Evolutionary conservation across 1,140 invertebrate genomes (phyloP), one percentile per base, ranked within the genome.

Genomic region (Whitmania pigra): DNA sequence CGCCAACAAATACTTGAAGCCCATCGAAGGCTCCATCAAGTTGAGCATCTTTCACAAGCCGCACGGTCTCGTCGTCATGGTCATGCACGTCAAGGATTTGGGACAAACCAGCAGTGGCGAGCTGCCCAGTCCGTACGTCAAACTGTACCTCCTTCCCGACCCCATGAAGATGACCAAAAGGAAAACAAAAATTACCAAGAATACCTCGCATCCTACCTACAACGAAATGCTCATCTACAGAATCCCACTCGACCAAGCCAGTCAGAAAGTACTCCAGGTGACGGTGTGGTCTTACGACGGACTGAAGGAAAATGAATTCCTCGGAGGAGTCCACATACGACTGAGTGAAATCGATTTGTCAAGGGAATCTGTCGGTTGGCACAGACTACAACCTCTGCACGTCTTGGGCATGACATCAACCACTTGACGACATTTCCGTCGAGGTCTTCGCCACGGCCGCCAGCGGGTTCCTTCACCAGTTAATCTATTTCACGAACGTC

Each of bases 151-250:
- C 71, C 87, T 92, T 75, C 86, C 86, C 25, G 86, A 87, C 76
- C 78, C 81, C 11, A 78, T 90, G 87, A 94, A 94, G 84, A 87
- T 86, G 73, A 96, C 94, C 36, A 97, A 97, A 83, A 85, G 92
- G 18, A 98, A 97, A 82, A 97, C 94, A 0, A 93, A 93, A 83
- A 90, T 95, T 27, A 87, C 95, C 1, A 89, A 89, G 75, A 88
- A 89, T 77, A 94, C 90, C 79, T 92, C 90, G 79, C 91, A 96
- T 84, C 94, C 94, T 11, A 94, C 92, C 31, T 98, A 94, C 82
- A 97, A 97, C 92, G 94, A 97, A 87, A 93, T 93, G 89, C 83
- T 95, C 77, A 90, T 92, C 77, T 96, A 94, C 78, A 85, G 90
- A 75, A 87, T 95, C 83, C 87, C 90, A 2, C 78, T 93, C 57